Evolutionary conservation across 2,113 vertebrate genomes (phyloP), one percentile per base, ranked within the genome.

Genomic region (Upupa epops): DNA sequence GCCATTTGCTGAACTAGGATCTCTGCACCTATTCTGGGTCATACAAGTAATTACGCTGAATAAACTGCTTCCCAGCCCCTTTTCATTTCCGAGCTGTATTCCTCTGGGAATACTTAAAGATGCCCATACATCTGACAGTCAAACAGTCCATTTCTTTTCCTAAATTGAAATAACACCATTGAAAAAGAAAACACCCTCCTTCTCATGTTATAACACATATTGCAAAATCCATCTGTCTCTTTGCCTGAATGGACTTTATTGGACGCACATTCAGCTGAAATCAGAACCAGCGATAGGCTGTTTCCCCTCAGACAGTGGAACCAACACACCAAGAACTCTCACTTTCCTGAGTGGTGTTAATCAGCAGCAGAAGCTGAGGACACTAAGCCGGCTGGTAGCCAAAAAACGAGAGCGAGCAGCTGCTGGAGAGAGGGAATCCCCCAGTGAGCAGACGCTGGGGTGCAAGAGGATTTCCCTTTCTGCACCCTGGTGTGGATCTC

Each of bases 381-480:
- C 40, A 3, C 75, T 84, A 60, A 90, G 80, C 24, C 85, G 92
- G 94, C 94, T 72, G 68, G 59, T 77, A 25, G 88, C 87, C 82
- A 92, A 96, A 93, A 95, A 91, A 88, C 40, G 20, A 48, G 20
- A 25, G 77, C 64, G 95, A 94, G 87, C 95, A 96, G 95, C 94
- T 94, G 96, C 95, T 84, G 65, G 78, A 88, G 69, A 65, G 63
- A 88, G 95, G 94, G 95, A 97, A 97, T 97, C 97, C 94, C 96
- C 94, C 71, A 83, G 59, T 17, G 85, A 90, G 42, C 64, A 90
- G 84, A 84, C 4, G 5, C 45, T 4, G 48, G 61, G 73, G 81
- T 37, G 76, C 79, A 69, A 26, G 51, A 77, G 40, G 69, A 48
- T 26, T 90, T 86, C 73, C 75, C 86, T 66, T 89, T 87, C 82